Evolutionary conservation across 2,113 vertebrate species (phyloP), one percentile per base, ranked within the genome.

Genomic region (Prunella fulvescens): DNA sequence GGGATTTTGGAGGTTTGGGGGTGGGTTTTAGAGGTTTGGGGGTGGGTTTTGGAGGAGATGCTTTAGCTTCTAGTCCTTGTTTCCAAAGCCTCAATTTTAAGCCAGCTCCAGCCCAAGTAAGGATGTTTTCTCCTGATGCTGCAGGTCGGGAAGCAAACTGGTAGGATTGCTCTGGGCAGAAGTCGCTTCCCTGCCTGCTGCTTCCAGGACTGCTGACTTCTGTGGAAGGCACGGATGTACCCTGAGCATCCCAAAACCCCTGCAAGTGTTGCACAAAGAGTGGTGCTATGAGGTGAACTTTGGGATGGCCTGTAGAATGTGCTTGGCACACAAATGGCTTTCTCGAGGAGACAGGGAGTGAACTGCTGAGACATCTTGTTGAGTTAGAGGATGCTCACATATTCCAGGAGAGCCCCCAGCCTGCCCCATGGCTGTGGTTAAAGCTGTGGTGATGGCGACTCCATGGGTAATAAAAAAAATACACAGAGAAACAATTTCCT

Each of bases 251-350:
- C 57, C 53, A 10, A 25, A 53, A 19, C 4, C 5, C 31, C 31
- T 25, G 9, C 47, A 12, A 23, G 11, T 6, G 12, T 17, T n/a
- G 24, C 29, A 5, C 22, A 20, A 44, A 4, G 37, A 20, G 39
- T 3, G 4, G 2, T 22, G 48, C 31, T 33, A 1, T 2, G 1
- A 40, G 66, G 58, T 67, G 23, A 48, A 16, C 66, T 53, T 79
- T 3, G 8, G 6, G 18, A 33, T 35, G 29, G 56, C 29, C 71
- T 1, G 1, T 0, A 1, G 45, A 50, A 26, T 7, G 14, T 9
- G 48, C 45, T 33, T 40, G 45, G 47, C 3, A 4, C 62, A 17
- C 8, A 1, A 28, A 5, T 6, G 35, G 3, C 0, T 26, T 86
- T 70, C 7, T 24, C 1, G 0, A 20, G 61, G 74, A 45, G 57